A percentile compares a stretch with the other conserved stretches of the same genome.
Evolutionary conservation across 2,797 vertebrate genomes (phyloP).

Genomic region (Odontamblyopus rebecca): DNA sequence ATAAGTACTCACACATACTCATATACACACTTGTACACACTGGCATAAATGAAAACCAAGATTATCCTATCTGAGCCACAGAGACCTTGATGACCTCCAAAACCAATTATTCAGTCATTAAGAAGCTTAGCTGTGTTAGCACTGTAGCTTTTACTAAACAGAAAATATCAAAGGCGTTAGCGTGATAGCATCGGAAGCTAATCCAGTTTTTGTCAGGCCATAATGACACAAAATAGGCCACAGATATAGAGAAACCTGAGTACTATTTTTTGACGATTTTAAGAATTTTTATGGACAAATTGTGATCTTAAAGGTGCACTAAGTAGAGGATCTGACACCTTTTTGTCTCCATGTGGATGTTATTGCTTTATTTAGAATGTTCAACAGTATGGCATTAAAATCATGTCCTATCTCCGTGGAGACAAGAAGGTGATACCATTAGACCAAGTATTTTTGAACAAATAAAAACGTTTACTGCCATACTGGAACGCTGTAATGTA

Average conservation of each 20-base stretch:
- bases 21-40: slow-evolving; percentile 8
- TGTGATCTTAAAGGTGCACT: too few relatives aligned
- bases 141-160: slow-evolving; percentile 26
- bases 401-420: too few relatives aligned
- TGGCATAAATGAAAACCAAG: slow-evolving; percentile 19
- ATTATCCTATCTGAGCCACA: slow-evolving; percentile 28
- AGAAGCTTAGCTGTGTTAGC: slow-evolving; percentile 42
- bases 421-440: too few relatives aligned
- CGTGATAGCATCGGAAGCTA: neutral
- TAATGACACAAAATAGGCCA: neutral
- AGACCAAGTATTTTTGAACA: too few relatives aligned
- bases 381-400: too few relatives aligned
- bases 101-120: slow-evolving; percentile 49
- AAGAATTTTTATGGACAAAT: neutral
- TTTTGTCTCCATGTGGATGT: neutral
- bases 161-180: slow-evolving; percentile 13
- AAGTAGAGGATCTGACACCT: too few relatives aligned
- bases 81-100: slow-evolving; percentile 49
- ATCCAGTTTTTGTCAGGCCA: neutral
- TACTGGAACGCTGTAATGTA: too few relatives aligned
- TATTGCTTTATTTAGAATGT: too few relatives aligned
- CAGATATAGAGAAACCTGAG: neutral
- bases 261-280: neutral
- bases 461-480: too few relatives aligned
- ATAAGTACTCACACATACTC: neutral